Percentiles rank a stretch among this genome's conserved stretches.
Conservation (phyloP, 2,888 invertebrate genomes). For the Cephus spinipes region DNA sequence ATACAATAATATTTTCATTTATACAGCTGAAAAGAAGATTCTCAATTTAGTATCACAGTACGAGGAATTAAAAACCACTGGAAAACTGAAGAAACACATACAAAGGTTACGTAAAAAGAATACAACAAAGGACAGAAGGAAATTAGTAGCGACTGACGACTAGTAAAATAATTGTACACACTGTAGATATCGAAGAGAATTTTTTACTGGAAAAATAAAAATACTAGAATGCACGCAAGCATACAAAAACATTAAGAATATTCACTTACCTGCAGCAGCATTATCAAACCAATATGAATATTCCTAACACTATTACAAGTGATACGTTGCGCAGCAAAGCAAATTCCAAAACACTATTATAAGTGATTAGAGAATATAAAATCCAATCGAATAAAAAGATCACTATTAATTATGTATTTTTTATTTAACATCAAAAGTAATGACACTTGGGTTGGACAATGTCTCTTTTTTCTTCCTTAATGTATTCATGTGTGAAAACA, state of each 20-base stretch:
- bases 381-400: neutral
- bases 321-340: neutral
- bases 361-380: neutral
- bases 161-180: neutral
- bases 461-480: slow-evolving; percentile 53
- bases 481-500: slow-evolving; percentile 60
- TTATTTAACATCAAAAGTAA: slow-evolving; percentile 67
- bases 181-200: neutral
- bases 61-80: slow-evolving; percentile 81
- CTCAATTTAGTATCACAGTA: slow-evolving; percentile 83
- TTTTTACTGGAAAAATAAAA: neutral
- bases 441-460: slow-evolving; percentile 66
- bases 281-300: neutral
- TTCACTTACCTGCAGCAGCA: neutral
- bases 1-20: slow-evolving; percentile 27
- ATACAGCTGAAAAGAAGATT: slow-evolving; percentile 83
- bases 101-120: slow-evolving; percentile 84
- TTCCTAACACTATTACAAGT: neutral
- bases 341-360: neutral
- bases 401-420: slow-evolving; percentile 64
- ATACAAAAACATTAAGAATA: neutral
- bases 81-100: slow-evolving; percentile 84
- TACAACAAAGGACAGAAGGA: slow-evolving; percentile 58
- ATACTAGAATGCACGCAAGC: neutral
- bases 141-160: slow-evolving; percentile 28